phyloP scores from a whole-genome alignment of 1,140 invertebrate species.

The Pomacea maculata region DNA sequence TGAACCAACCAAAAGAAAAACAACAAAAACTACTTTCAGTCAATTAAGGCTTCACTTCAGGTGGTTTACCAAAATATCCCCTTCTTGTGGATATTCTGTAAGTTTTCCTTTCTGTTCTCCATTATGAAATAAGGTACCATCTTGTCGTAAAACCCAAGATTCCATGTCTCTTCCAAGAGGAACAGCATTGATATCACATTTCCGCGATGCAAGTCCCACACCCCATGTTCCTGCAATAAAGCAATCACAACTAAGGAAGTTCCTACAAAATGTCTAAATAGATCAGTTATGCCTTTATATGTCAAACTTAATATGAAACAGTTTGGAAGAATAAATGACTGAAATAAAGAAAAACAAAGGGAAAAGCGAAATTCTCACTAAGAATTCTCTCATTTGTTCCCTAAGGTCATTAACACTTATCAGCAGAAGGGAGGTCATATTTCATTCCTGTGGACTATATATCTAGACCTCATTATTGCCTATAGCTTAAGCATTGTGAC shows the following conservation, averaged over 20 bases:
- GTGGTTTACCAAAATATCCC: conserved; percentile 85
- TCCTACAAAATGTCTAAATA: too few species aligned
- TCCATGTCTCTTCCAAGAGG: conserved; percentile 86
- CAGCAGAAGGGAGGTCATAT: too few species aligned
- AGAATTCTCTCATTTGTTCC: too few species aligned
- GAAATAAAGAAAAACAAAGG: too few species aligned
- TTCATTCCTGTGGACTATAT: too few species aligned
- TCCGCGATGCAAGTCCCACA: conserved; percentile 88
- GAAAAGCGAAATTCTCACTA: too few species aligned
- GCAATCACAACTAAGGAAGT: not conserved
- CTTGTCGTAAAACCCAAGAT: conserved; percentile 92
- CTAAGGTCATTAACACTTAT: too few species aligned
- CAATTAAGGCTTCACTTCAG: not conserved
- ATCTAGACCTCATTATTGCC: too few species aligned
- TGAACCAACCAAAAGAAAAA: not conserved
- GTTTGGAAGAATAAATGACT: too few species aligned
- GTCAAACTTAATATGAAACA: too few species aligned
- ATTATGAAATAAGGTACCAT: conserved; percentile 86
- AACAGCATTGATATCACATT: conserved; percentile 84
- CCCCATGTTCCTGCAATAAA: conserved; percentile 80
- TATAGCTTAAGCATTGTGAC: too few species aligned
- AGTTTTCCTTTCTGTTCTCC: conserved; percentile 81
- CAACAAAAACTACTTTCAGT: not conserved
- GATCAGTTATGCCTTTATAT: too few species aligned
- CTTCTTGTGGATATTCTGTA: conserved; percentile 79